These are phyloP conservation scores for Chionomys nivalis DNA, from an alignment of 2,113 vertebrate species.

Conservation along the genomic window DNA sequence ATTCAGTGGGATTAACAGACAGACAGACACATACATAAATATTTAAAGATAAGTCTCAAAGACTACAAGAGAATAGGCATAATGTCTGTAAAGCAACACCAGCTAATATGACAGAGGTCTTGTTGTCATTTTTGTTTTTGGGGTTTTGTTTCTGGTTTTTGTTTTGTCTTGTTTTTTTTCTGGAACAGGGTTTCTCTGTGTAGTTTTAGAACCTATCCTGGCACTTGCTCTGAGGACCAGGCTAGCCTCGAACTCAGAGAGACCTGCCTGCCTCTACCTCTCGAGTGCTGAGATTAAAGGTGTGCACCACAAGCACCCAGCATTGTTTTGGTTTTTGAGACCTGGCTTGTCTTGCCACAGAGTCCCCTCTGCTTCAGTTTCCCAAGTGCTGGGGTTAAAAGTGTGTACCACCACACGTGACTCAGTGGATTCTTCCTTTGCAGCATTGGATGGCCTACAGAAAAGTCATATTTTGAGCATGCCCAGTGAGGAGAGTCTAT, in stretches of 20 bases:
- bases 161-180: no score
- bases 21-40: not conserved
- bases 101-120: not conserved
- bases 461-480: slow-evolving; percentile 31
- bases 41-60: not conserved
- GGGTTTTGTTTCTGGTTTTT: no score
- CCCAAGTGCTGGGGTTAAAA: not conserved
- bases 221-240: no score
- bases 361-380: not conserved
- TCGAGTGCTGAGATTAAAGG: no score
- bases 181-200: no score
- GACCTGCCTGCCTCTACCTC: no score
- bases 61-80: not conserved
- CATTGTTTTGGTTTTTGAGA: no score
- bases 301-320: no score
- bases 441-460: not conserved
- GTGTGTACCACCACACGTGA: not conserved
- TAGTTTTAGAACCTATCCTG: no score
- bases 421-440: slow-evolving; percentile 3
- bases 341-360: not conserved
- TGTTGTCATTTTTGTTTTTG: no score
- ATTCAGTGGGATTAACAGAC: not conserved
- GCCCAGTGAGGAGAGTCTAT: not conserved
- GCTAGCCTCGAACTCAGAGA: no score
- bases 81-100: not conserved